Percentiles rank a stretch among this genome's conserved stretches.
These are phyloP conservation scores for Colletes collaris DNA, from an alignment of 2,888 invertebrate genomes.

Conservation along the genomic window DNA sequence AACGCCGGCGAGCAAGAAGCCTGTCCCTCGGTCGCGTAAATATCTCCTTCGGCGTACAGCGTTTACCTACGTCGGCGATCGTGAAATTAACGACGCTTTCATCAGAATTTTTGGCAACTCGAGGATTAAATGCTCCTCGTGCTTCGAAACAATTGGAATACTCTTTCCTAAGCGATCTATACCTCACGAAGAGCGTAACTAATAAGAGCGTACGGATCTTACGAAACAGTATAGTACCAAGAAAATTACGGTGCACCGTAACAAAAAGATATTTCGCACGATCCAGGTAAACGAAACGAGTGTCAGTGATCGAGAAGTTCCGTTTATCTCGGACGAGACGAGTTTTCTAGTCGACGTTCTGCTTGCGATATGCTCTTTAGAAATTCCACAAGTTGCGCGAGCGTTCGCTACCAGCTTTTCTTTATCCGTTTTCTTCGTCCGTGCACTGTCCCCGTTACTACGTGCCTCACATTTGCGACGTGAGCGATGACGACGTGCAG, in stretches of 20 bases:
- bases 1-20: constrained; percentile 47
- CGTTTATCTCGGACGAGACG: background rate
- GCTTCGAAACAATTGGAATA: too few relatives aligned
- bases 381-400: constrained; percentile 22
- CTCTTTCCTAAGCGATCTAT: too few relatives aligned
- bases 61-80: constrained; percentile 45
- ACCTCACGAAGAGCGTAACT: too few relatives aligned
- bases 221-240: too few relatives aligned
- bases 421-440: constrained; percentile 39
- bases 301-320: background rate
- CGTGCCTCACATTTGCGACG: constrained; percentile 67
- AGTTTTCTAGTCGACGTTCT: background rate
- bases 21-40: constrained; percentile 39
- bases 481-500: constrained; percentile 68
- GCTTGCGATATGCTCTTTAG: constrained; percentile 36
- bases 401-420: constrained; percentile 50
- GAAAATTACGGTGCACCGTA: too few relatives aligned
- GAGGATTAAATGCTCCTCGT: too few relatives aligned
- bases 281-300: too few relatives aligned
- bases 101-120: background rate
- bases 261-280: too few relatives aligned
- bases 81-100: constrained; percentile 20
- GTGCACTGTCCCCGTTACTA: constrained; percentile 35
- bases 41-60: constrained; percentile 27
- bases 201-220: too few relatives aligned